Conservation (phyloP, 2,797 vertebrate species). For the Cryptoprocta ferox region DNA sequence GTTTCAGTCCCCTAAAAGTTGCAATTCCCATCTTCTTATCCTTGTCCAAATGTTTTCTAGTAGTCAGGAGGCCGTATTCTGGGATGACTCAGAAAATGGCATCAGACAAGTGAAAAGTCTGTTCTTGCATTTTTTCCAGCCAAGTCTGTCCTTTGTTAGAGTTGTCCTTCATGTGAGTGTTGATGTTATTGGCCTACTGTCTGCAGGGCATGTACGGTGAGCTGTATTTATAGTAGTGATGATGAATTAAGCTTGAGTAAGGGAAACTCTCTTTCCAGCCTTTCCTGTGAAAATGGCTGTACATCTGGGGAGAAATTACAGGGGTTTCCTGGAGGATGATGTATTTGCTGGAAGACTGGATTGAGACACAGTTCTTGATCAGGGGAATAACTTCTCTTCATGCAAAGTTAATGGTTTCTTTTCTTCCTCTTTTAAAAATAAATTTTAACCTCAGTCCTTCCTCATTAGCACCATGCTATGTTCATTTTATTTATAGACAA, state of each 20-base stretch:
- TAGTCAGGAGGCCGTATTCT: background rate
- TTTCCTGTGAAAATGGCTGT: slow-evolving; percentile 49
- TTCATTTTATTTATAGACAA: slow-evolving; percentile 33
- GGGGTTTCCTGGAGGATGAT: slow-evolving; percentile 20
- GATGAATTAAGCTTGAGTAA: slow-evolving; percentile 67
- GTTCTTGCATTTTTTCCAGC: background rate
- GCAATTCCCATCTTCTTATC: background rate
- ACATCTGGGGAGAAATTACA: slow-evolving; percentile 16
- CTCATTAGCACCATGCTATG: background rate
- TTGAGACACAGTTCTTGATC: background rate
- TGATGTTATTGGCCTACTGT: slow-evolving; percentile 52
- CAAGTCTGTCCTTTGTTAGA: background rate
- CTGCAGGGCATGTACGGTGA: slow-evolving; percentile 26
- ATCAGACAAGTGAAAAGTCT: background rate
- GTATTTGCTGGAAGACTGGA: background rate
- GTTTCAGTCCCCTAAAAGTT: background rate
- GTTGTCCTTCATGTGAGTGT: slow-evolving; percentile 43
- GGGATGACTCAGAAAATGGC: background rate
- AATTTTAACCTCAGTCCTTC: background rate
- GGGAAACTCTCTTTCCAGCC: background rate
- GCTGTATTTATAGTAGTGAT: slow-evolving; percentile 42
- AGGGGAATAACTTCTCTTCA: background rate
- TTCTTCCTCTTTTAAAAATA: background rate
- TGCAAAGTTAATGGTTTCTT: background rate
- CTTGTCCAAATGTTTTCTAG: background rate